Evolutionary conservation across 2,113 vertebrate genomes (phyloP).

Genomic region (Cebidichthys violaceus): DNA sequence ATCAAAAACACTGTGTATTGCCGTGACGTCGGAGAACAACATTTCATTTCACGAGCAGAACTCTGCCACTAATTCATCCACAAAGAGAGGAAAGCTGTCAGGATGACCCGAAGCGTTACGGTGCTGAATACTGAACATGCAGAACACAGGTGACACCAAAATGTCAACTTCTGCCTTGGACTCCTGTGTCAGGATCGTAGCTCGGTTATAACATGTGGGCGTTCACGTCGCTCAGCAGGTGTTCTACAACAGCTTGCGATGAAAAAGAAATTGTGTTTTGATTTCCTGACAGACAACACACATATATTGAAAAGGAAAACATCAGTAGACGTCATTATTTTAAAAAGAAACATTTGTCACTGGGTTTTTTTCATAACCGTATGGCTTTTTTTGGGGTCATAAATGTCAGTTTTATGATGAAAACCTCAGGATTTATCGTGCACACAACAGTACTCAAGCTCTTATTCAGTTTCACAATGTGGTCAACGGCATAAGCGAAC

Average conservation of each 20-base stretch:
- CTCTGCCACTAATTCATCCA: slow-evolving; percentile 19
- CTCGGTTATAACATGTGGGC: neutral
- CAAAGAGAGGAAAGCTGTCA: slow-evolving; percentile 26
- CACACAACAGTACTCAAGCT: neutral
- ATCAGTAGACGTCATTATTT: neutral
- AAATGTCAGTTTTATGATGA: neutral
- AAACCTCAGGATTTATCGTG: neutral
- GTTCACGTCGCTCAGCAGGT: neutral
- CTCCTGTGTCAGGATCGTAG: slow-evolving; percentile 1
- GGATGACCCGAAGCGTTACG: neutral
- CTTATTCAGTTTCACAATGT: neutral
- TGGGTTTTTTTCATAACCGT: neutral
- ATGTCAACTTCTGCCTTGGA: neutral
- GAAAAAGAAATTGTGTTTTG: neutral
- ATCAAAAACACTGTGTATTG: slow-evolving; percentile 5
- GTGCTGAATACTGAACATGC: neutral
- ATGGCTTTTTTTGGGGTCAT: neutral
- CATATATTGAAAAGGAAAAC: neutral
- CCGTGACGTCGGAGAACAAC: neutral
- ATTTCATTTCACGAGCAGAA: slow-evolving; percentile 22
- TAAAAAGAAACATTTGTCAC: neutral
- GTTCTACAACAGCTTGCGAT: neutral
- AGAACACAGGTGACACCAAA: slow-evolving; percentile 18
- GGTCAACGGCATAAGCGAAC: neutral
- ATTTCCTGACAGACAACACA: neutral